Conservation (phyloP, 2,888 invertebrate species). For the Brenthis ino region DNA sequence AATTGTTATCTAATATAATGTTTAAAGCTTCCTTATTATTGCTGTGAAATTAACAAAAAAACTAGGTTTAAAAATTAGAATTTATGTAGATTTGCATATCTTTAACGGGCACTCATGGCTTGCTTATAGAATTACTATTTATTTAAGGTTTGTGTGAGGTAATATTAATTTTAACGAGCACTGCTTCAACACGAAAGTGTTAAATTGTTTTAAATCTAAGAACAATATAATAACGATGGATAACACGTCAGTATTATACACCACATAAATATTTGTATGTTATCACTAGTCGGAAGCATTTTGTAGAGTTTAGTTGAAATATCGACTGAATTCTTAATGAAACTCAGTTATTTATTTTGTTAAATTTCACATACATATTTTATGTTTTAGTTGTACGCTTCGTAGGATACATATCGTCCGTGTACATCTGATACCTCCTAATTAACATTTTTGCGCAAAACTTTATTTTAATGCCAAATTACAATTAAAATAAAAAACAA, state of each 20-base stretch:
- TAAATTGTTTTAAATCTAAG: slow-evolving; percentile 21
- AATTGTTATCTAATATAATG: slow-evolving; percentile 21
- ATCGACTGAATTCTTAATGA: slow-evolving; percentile 11
- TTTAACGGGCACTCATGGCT: slow-evolving; percentile 28
- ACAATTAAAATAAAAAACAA: too few relatives aligned
- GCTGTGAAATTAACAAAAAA: slow-evolving; percentile 7
- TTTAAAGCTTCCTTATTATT: slow-evolving; percentile 21
- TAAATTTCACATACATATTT: slow-evolving; percentile 23
- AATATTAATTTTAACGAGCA: slow-evolving; percentile 3
- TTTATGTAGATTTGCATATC: slow-evolving; percentile 26
- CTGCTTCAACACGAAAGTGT: slow-evolving; percentile 7
- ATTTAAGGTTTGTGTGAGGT: slow-evolving; percentile 1
- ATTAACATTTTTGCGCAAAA: too few relatives aligned
- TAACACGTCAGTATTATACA: slow-evolving; percentile 66
- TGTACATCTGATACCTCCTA: too few relatives aligned
- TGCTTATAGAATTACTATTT: slow-evolving; percentile 13
- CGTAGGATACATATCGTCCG: slow-evolving; percentile 15
- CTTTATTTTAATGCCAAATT: too few relatives aligned
- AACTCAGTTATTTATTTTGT: slow-evolving; percentile 30
- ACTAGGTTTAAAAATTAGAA: slow-evolving; percentile 22
- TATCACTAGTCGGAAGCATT: slow-evolving; percentile 54
- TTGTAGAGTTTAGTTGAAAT: slow-evolving; percentile 21
- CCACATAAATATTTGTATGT: slow-evolving; percentile 48
- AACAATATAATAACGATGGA: slow-evolving; percentile 44
- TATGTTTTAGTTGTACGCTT: slow-evolving; percentile 32